These are phyloP conservation scores for Anastatus disparis DNA, from an alignment of 1,140 invertebrate species.

Conservation along the genomic window DNA sequence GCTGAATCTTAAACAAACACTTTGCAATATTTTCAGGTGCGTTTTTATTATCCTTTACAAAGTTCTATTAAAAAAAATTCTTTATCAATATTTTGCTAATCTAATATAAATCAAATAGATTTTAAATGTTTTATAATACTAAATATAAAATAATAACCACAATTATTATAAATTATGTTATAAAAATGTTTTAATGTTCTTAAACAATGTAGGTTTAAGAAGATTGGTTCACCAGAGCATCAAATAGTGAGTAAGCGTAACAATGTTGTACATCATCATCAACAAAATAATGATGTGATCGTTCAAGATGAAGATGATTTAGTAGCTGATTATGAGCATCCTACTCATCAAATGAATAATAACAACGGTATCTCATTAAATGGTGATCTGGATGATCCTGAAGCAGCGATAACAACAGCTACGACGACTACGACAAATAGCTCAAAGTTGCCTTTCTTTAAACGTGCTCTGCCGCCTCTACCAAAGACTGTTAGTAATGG, in stretches of 20 bases:
- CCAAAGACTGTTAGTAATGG: slow-evolving; percentile 69
- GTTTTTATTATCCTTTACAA: no score
- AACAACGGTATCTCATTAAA: slow-evolving; percentile 21
- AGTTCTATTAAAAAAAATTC: no score
- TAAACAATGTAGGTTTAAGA: slow-evolving; percentile 69
- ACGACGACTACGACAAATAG: slow-evolving; percentile 50
- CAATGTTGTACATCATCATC: slow-evolving; percentile 59
- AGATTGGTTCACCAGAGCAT: slow-evolving; percentile 67
- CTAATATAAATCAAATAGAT: neutral
- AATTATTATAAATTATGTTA: neutral
- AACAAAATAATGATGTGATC: slow-evolving; percentile 57
- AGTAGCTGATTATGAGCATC: slow-evolving; percentile 59
- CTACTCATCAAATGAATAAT: slow-evolving; percentile 42
- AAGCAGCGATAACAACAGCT: slow-evolving; percentile 12
- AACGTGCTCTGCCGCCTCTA: slow-evolving; percentile 83
- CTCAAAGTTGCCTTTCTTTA: slow-evolving; percentile 69
- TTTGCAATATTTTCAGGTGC: slow-evolving; percentile 79
- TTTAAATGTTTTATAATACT: neutral
- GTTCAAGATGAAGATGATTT: slow-evolving; percentile 61
- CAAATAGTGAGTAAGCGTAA: slow-evolving; percentile 57
- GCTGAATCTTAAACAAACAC: slow-evolving; percentile 83
- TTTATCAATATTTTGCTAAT: no score
- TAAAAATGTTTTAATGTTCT: neutral
- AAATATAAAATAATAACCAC: no score
- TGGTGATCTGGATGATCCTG: slow-evolving; percentile 19